A percentile compares a stretch with the other conserved stretches of the same genome.
Evolutionary conservation across 2,113 vertebrate genomes (phyloP).

Genomic region (Aegotheles bennettii): DNA sequence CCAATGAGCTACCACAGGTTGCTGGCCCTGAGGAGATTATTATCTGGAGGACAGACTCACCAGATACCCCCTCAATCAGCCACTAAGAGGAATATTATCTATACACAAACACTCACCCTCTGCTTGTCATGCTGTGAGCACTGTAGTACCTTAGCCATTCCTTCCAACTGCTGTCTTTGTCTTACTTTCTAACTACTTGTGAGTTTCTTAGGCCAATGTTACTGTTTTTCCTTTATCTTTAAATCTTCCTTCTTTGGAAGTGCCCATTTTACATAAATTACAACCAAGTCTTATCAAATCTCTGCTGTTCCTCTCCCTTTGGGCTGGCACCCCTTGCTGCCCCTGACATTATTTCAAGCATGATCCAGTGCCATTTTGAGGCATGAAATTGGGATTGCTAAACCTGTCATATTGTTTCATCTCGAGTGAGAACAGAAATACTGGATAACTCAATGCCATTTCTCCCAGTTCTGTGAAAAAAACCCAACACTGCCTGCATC

Average conservation of each 20-base stretch:
- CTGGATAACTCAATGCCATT: not conserved
- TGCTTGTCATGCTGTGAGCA: not conserved
- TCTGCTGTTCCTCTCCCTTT: not conserved
- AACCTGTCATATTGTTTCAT: not conserved
- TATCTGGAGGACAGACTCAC: not conserved
- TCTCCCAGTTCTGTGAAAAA: not conserved
- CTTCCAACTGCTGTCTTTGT: not conserved
- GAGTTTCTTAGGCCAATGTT: not conserved
- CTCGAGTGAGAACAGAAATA: not conserved
- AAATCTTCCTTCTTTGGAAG: not conserved
- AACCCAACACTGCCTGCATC: not conserved
- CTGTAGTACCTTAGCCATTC: not conserved
- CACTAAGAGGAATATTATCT: not conserved
- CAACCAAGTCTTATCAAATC: not conserved
- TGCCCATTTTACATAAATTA: not conserved
- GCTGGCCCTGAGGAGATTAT: not conserved
- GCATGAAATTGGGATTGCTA: not conserved
- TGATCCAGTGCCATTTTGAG: not conserved
- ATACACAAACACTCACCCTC: not conserved
- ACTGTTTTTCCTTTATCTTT: not conserved
- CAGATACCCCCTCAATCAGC: not conserved
- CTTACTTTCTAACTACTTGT: not conserved
- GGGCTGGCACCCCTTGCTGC: not conserved
- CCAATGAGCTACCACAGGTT: not conserved
- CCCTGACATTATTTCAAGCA: not conserved